These are phyloP conservation scores for Megalopta genalis DNA, from an alignment of 1,140 invertebrate species.

Conservation along the genomic window DNA sequence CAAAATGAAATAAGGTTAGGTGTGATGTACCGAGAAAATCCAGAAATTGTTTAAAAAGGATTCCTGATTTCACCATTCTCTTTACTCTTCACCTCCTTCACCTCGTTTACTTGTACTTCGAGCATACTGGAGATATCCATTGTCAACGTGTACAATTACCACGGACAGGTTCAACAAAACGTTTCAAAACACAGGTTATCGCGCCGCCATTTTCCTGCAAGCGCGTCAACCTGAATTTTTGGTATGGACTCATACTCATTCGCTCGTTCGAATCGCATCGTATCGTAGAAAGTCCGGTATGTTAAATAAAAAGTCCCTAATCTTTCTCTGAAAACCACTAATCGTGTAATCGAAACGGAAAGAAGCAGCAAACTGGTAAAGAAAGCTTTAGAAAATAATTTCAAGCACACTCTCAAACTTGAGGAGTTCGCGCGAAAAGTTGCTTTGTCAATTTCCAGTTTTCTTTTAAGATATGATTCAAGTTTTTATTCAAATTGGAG, in stretches of 20 bases:
- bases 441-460: neutral
- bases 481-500: neutral
- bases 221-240: constrained; percentile 32
- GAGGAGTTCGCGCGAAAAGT: neutral
- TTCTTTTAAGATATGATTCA: neutral
- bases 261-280: neutral
- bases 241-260: neutral
- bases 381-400: neutral
- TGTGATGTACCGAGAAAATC: neutral
- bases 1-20: constrained; percentile 56
- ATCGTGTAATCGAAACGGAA: neutral
- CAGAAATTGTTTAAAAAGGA: neutral
- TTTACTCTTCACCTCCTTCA: constrained; percentile 64
- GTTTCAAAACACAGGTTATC: constrained; percentile 65
- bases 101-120: constrained; percentile 76
- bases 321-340: no score
- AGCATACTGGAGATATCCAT: constrained; percentile 78
- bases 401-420: neutral
- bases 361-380: neutral
- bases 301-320: neutral
- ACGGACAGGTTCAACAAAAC: constrained; percentile 3
- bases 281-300: neutral
- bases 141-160: neutral
- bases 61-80: constrained; percentile 65
- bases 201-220: constrained; percentile 68